phyloP scores from a whole-genome alignment of 2,797 vertebrate species.

The Acanthiza pusilla region DNA sequence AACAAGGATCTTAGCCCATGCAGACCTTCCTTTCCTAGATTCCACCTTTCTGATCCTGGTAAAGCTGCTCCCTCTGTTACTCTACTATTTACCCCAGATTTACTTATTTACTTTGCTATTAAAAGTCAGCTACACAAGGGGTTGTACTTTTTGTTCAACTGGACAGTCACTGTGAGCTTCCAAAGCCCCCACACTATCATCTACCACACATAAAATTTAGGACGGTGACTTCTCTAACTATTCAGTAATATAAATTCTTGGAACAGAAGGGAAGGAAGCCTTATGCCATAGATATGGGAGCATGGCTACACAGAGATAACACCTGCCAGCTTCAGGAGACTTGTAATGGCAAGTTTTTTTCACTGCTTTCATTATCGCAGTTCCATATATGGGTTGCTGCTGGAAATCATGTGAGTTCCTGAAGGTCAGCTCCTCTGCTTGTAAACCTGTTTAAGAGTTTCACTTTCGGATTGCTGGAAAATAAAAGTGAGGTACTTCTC shows the following conservation, averaged over 20 bases:
- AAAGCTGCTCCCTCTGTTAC: background rate
- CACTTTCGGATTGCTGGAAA: background rate
- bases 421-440: background rate
- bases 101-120: background rate
- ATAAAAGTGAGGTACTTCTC: background rate
- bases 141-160: background rate
- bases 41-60: background rate
- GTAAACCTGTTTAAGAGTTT: background rate
- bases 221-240: conserved; percentile 2
- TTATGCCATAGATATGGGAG: background rate
- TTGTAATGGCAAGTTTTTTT: background rate
- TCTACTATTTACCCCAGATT: background rate
- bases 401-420: conserved; percentile 29
- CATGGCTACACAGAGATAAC: conserved; percentile 34
- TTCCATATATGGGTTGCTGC: background rate
- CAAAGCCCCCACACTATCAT: background rate
- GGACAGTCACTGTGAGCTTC: background rate
- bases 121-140: background rate
- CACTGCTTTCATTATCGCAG: background rate
- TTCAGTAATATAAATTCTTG: conserved; percentile 16
- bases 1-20: background rate
- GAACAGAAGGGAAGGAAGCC: background rate
- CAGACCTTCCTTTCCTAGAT: background rate
- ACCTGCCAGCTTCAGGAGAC: background rate
- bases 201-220: background rate